Evolutionary conservation across 2,797 vertebrate genomes (phyloP), one percentile per base, ranked within the genome.

Genomic region (Lerista edwardsae): DNA sequence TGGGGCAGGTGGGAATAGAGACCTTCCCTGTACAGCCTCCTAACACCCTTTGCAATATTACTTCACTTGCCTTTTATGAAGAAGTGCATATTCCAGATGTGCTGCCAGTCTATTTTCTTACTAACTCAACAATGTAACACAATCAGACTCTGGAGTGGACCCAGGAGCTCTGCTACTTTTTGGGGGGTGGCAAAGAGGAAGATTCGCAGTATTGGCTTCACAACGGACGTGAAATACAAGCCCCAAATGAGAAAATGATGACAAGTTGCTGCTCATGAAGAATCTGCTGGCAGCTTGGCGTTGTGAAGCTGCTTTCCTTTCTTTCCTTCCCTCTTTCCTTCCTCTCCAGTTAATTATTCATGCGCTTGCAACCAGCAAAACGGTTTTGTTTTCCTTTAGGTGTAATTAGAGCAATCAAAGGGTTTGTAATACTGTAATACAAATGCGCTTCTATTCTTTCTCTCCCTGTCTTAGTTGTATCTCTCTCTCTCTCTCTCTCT

Each of bases 361-460:
- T 91, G 74, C 51, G 47, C 89, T 94, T 92, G 73, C 80, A 94
- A 90, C 80, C 83, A 90, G 92, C 84, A 93, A 88, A 91, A 3
- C 29, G 88, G 84, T 89, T 93, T 94, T 96, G 90, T 95, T 96
- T 95, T 93, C 91, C 92, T 96, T 91, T 93, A 95, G 92, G 91
- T 96, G 93, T 94, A 96, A 95, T 96, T 95, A 96, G 95, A 95
- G 89, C 93, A 95, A 95, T 95, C 92, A 95, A 84, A 94, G 84
- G 89, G 82, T 93, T 95, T 92, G 65, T 93, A 95, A 90, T 90
- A 84, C 86, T 87, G 82, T 92, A 95, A 91, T 91, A 87, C 90
- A 93, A 93, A 91, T 83, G 51, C 84, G 86, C 62, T 94, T 90
- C 77, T 87, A 61, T 91, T 92, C 77, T 76, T 72, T 11, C 10